Evolutionary conservation across 2,797 vertebrate genomes (phyloP).

Genomic region (Liparis tanakae): DNA sequence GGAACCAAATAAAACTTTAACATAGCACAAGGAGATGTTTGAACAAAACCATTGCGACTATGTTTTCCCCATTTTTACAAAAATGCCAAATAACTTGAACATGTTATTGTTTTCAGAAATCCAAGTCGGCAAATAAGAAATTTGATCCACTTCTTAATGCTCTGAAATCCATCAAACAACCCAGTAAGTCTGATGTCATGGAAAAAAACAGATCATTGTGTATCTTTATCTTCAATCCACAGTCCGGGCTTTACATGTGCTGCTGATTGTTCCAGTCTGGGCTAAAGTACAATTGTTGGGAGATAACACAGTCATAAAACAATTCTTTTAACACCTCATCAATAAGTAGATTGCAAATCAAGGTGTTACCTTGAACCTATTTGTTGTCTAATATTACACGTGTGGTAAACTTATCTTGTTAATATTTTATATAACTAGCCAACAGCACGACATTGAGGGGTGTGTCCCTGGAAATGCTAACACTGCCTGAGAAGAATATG

Average conservation of each 20-base stretch:
- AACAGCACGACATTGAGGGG: not conserved
- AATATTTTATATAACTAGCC: constrained; percentile 56
- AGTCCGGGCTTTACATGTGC: not conserved
- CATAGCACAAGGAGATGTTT: not conserved
- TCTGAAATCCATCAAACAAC: constrained; percentile 48
- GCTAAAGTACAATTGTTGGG: constrained; percentile 36
- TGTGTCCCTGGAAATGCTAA: constrained; percentile 74
- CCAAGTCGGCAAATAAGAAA: constrained; percentile 59
- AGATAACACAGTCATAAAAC: constrained; percentile 36
- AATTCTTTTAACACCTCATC: not conserved
- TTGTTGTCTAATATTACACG: not conserved
- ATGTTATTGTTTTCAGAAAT: constrained; percentile 59
- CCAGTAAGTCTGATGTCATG: constrained; percentile 54
- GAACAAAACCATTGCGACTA: not conserved
- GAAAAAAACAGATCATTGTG: not conserved
- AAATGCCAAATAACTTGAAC: constrained; percentile 1
- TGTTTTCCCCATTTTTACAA: not conserved
- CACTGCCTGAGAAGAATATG: constrained; percentile 66
- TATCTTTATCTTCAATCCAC: not conserved
- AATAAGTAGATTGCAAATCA: not conserved
- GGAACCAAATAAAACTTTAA: not conserved
- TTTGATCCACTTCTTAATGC: constrained; percentile 65
- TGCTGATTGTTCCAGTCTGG: not conserved
- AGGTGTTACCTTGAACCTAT: not conserved
- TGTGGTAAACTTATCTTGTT: not conserved